These are phyloP conservation scores for Sipha flava DNA, from an alignment of 1,140 invertebrate species.

Conservation along the genomic window DNA sequence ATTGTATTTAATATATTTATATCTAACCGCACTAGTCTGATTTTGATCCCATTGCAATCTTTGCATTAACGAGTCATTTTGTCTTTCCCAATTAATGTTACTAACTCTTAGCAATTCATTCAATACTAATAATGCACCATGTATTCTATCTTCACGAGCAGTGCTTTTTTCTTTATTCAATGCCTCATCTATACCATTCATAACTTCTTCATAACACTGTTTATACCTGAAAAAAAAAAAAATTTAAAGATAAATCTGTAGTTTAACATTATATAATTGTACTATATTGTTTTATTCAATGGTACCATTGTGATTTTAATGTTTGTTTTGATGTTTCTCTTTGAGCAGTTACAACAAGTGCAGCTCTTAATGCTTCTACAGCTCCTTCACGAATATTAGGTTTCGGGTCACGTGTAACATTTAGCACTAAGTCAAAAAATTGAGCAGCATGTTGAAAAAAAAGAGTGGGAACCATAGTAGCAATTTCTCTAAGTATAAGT, in stretches of 20 bases:
- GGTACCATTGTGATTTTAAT: conserved; percentile 79
- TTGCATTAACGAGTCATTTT: conserved; percentile 63
- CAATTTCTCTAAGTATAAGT: conserved; percentile 84
- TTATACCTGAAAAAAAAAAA: conserved; percentile 49
- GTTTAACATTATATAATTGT: not conserved
- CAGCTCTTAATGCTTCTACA: conserved; percentile 83
- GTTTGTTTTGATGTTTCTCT: conserved; percentile 84
- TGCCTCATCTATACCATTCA: conserved; percentile 62
- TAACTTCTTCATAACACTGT: conserved; percentile 84
- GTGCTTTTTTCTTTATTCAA: conserved; percentile 64
- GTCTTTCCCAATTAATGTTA: conserved; percentile 78
- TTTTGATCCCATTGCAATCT: conserved; percentile 42
- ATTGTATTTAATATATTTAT: not conserved
- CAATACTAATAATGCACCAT: conserved; percentile 85
- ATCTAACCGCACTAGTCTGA: conserved; percentile 1
- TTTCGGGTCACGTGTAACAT: conserved; percentile 85
- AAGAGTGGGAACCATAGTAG: conserved; percentile 90
- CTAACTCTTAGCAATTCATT: conserved; percentile 91
- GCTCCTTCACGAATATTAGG: conserved; percentile 85
- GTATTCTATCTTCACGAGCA: conserved; percentile 80
- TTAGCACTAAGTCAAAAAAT: conserved; percentile 94
- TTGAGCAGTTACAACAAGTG: conserved; percentile 87
- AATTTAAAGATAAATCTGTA: not conserved
- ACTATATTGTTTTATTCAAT: not conserved
- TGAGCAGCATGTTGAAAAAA: conserved; percentile 96